Percentiles rank a stretch among this genome's conserved stretches.
Conservation (phyloP, 1,140 invertebrate species). For the Bombus confusus region DNA sequence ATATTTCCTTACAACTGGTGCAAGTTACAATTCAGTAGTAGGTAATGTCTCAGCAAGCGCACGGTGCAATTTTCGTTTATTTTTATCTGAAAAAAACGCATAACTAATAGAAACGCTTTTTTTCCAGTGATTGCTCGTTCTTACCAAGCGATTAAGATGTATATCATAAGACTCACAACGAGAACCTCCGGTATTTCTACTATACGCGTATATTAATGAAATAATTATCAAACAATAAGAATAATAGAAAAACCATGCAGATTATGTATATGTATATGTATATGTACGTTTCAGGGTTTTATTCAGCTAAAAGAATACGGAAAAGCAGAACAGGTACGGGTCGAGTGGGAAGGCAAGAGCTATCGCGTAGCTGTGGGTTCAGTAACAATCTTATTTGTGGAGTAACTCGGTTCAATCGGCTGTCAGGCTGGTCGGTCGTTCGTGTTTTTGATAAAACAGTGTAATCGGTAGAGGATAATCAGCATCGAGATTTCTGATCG, state of each 20-base stretch:
- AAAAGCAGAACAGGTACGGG: not conserved
- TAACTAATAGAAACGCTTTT: not conserved
- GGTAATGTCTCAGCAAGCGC: not conserved
- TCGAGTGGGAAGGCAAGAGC: not conserved
- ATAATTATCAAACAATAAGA: not conserved
- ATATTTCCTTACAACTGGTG: not conserved
- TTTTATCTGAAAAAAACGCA: not conserved
- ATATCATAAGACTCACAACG: too few species aligned
- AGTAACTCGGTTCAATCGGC: not conserved
- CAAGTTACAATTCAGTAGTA: not conserved
- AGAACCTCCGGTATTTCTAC: not conserved
- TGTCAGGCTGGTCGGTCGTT: not conserved
- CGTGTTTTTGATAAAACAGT: not conserved
- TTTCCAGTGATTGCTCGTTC: not conserved
- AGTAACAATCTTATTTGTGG: conserved; percentile 5
- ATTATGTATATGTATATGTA: not conserved
- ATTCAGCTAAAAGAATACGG: not conserved
- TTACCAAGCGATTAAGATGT: not conserved
- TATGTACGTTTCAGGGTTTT: not conserved
- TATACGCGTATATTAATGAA: not conserved
- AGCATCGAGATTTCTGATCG: not conserved
- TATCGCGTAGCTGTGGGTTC: not conserved
- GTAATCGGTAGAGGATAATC: not conserved
- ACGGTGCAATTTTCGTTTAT: not conserved
- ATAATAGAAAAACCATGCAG: not conserved